Conservation (phyloP, 2,888 invertebrate genomes). For the Girardia tigrina region DNA sequence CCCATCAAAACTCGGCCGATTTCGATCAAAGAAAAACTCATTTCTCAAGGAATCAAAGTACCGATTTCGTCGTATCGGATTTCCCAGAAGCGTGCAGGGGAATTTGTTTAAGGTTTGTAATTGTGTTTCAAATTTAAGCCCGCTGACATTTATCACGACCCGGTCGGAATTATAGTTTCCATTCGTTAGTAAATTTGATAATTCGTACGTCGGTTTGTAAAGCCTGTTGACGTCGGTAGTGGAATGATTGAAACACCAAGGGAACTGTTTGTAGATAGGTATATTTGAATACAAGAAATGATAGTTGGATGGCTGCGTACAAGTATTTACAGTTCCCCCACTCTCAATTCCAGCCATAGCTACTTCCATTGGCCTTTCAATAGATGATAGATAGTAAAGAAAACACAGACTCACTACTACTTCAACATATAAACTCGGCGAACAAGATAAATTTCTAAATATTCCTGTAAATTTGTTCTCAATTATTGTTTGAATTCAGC, state of each 20-base stretch:
- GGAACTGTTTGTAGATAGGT: slow-evolving; percentile 5
- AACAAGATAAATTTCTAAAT: not conserved
- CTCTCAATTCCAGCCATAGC: slow-evolving; percentile 43
- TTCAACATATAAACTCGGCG: not conserved
- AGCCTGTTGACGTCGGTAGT: not conserved
- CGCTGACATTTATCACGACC: slow-evolving; percentile 58
- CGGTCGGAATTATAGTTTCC: slow-evolving; percentile 40
- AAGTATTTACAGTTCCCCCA: slow-evolving; percentile 21
- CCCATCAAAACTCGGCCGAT: slow-evolving; percentile 64
- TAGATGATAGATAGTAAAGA: not conserved
- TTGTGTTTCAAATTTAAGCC: slow-evolving; percentile 93
- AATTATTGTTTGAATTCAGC: not conserved
- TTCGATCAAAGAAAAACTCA: slow-evolving; percentile 98
- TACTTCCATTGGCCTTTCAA: slow-evolving; percentile 43
- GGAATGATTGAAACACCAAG: slow-evolving; percentile 7
- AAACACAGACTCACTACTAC: not conserved
- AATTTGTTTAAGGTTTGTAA: slow-evolving; percentile 92
- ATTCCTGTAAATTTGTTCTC: not conserved
- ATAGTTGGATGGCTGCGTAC: not conserved
- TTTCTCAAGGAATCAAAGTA: slow-evolving; percentile 93
- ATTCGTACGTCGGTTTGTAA: slow-evolving; percentile 14
- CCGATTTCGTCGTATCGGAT: slow-evolving; percentile 66
- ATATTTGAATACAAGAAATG: slow-evolving; percentile 15
- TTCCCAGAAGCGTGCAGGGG: slow-evolving; percentile 87
- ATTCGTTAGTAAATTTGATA: not conserved